A percentile compares a stretch with the other conserved stretches of the same genome.
These are phyloP conservation scores for Oscheius sp. DNA, from an alignment of 1,140 invertebrate genomes.

Conservation along the genomic window DNA sequence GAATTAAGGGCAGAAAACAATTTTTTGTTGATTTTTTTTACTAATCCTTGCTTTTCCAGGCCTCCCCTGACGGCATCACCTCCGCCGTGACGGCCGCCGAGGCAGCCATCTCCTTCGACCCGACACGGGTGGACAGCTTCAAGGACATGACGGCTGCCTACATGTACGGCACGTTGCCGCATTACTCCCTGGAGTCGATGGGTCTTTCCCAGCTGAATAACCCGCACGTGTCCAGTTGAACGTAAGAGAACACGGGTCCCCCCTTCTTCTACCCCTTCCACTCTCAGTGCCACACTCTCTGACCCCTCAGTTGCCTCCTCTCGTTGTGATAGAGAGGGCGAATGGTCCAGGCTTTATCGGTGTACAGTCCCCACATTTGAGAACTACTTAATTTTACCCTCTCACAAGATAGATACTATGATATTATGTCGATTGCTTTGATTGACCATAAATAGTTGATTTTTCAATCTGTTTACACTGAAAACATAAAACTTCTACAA, in stretches of 20 bases:
- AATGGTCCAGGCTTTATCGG: slow-evolving; percentile 2
- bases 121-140: neutral
- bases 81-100: neutral
- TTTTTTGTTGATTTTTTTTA: too few species aligned
- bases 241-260: neutral
- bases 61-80: neutral
- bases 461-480: too few species aligned
- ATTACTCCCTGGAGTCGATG: neutral
- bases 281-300: slow-evolving; percentile 2
- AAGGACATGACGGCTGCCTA: slow-evolving; percentile 8
- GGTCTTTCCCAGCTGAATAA: neutral
- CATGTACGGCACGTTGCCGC: neutral
- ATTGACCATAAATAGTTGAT: too few species aligned
- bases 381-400: neutral
- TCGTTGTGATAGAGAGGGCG: neutral
- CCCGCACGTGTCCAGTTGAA: neutral
- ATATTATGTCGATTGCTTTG: too few species aligned
- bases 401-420: neutral
- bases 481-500: too few species aligned
- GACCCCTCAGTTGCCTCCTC: neutral
- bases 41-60: neutral
- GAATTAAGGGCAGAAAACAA: too few species aligned
- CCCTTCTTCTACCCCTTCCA: neutral
- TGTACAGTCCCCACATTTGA: neutral
- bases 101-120: slow-evolving; percentile 6